Percentiles rank a stretch among this genome's conserved stretches.
Evolutionary conservation across 92 coral and sea anemone genomes (phyloP).

Genomic region (Plumapathes pennacea): DNA sequence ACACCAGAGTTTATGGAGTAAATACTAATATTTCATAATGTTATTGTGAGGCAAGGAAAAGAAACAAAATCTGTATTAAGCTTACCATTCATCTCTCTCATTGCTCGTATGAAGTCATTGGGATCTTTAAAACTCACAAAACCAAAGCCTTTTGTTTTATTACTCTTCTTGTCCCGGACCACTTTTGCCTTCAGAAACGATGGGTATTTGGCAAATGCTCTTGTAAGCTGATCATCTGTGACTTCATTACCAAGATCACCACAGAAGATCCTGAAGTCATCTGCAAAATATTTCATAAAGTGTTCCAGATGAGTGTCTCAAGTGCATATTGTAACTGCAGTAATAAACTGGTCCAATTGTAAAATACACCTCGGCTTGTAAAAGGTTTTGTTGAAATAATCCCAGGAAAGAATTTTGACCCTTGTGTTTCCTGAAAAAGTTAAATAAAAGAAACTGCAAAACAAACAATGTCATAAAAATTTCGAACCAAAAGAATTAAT

Average conservation of each 20-base stretch:
- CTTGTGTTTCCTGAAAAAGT: no score
- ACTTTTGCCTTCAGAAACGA: slow-evolving; percentile 92
- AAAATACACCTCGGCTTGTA: no score
- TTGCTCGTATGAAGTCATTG: slow-evolving; percentile 91
- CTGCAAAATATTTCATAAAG: slow-evolving; percentile 38
- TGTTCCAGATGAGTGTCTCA: no score
- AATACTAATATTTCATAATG: no score
- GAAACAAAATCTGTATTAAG: no score
- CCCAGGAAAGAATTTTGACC: no score
- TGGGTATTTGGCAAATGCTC: slow-evolving; percentile 92
- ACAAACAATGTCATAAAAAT: neutral
- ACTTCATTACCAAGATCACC: slow-evolving; percentile 99
- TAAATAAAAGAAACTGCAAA: neutral
- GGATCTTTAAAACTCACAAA: slow-evolving; percentile 98
- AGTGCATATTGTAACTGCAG: no score
- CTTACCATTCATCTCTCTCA: slow-evolving; percentile 99
- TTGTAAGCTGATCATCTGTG: slow-evolving; percentile 81
- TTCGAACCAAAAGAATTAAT: neutral
- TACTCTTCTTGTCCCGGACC: slow-evolving; percentile 90
- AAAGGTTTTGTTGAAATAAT: no score
- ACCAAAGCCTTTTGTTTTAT: slow-evolving; percentile 92
- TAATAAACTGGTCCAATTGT: no score
- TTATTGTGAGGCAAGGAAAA: no score
- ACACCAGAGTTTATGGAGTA: no score
- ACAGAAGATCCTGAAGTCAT: slow-evolving; percentile 93